These are phyloP conservation scores for Didymodactylos carnosus DNA, from an alignment of 2,888 invertebrate species.

Conservation along the genomic window DNA sequence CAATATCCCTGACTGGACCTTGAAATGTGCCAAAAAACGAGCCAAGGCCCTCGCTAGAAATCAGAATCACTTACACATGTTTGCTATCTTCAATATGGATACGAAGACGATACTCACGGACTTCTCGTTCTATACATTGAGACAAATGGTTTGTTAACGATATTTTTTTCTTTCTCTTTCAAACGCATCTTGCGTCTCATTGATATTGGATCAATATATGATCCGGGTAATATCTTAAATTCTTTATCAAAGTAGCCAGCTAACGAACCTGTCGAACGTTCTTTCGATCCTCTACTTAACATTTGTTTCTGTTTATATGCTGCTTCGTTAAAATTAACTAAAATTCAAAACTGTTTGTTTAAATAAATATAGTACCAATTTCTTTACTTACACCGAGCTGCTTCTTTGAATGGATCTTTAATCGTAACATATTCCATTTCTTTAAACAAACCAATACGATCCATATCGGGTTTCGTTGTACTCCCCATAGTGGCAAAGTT, in stretches of 20 bases:
- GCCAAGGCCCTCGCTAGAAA: conserved; percentile 23
- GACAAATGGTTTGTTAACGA: conserved; percentile 29
- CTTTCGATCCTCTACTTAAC: conserved; percentile 28
- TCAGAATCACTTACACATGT: background rate
- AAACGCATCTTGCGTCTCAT: conserved; percentile 24
- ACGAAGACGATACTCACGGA: conserved; percentile 21
- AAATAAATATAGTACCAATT: no score
- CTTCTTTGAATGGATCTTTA: conserved; percentile 26
- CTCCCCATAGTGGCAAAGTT: background rate
- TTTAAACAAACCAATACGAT: conserved; percentile 32
- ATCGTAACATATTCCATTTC: conserved; percentile 34
- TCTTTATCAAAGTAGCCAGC: conserved; percentile 31
- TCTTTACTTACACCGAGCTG: conserved; percentile 20
- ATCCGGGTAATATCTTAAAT: conserved; percentile 21
- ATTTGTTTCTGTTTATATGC: conserved; percentile 32
- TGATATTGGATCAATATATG: conserved; percentile 31
- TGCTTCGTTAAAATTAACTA: conserved; percentile 28
- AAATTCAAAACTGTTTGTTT: no score
- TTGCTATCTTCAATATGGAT: background rate
- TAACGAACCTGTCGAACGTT: conserved; percentile 23
- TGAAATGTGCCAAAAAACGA: conserved; percentile 31
- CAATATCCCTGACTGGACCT: conserved; percentile 27
- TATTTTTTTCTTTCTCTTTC: conserved; percentile 27
- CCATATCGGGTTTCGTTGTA: conserved; percentile 24
- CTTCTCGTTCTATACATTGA: conserved; percentile 30